These are phyloP conservation scores for Pseudobourletiella spinata DNA, from an alignment of 1,140 invertebrate genomes.

Conservation along the genomic window DNA sequence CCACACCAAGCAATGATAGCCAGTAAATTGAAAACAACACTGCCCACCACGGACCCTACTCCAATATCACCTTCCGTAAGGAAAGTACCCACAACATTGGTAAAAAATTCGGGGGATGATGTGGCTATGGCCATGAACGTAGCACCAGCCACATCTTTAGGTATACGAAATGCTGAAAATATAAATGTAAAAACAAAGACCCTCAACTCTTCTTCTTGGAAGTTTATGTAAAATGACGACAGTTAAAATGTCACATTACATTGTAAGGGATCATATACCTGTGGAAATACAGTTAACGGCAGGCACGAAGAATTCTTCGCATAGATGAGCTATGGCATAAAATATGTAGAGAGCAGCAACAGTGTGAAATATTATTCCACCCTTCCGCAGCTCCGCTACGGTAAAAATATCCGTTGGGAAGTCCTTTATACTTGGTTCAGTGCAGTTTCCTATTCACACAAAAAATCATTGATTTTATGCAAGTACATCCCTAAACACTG, in stretches of 20 bases:
- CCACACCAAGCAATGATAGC: slow-evolving; percentile 47
- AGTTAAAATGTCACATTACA: neutral
- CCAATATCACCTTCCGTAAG: slow-evolving; percentile 40
- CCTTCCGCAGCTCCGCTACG: slow-evolving; percentile 61
- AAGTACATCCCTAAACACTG: neutral
- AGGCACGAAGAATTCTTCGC: slow-evolving; percentile 79
- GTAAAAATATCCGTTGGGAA: slow-evolving; percentile 71
- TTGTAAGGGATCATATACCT: too few species aligned
- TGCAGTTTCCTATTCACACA: slow-evolving; percentile 53
- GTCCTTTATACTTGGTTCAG: slow-evolving; percentile 71
- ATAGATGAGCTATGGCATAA: slow-evolving; percentile 70
- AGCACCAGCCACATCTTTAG: slow-evolving; percentile 65
- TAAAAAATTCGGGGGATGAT: slow-evolving; percentile 49
- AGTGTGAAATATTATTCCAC: slow-evolving; percentile 70
- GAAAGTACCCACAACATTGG: slow-evolving; percentile 45
- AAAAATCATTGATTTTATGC: neutral
- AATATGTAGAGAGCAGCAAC: slow-evolving; percentile 73
- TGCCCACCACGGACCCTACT: slow-evolving; percentile 46
- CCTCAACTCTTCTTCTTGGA: neutral
- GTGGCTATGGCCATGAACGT: slow-evolving; percentile 52
- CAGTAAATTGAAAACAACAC: slow-evolving; percentile 49
- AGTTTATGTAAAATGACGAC: slow-evolving; percentile 11
- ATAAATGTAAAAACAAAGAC: neutral
- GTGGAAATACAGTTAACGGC: slow-evolving; percentile 78
- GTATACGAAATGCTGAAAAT: slow-evolving; percentile 60